A percentile compares a stretch with the other conserved stretches of the same genome.
phyloP scores from a whole-genome alignment of 2,797 vertebrate species.

The Rhincodon typus region DNA sequence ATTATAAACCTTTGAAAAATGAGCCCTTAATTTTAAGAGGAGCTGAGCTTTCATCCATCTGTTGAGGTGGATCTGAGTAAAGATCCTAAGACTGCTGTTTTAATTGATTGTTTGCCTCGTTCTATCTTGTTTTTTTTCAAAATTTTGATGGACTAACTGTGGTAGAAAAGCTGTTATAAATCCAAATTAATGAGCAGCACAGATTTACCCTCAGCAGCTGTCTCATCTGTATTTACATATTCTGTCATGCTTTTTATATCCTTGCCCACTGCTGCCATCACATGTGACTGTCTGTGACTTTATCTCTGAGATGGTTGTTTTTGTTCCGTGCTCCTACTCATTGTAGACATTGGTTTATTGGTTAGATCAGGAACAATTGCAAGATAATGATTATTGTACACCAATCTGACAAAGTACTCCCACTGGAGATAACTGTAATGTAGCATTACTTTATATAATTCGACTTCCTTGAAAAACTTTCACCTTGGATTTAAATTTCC shows the following conservation, averaged over 20 bases:
- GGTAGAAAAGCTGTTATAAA: constrained; percentile 20
- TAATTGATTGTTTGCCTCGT: not conserved
- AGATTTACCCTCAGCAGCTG: constrained; percentile 8
- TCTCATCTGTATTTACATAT: constrained; percentile 8
- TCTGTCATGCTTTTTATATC: constrained; percentile 6
- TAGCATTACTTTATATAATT: constrained; percentile 58
- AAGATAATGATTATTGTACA: constrained; percentile 33
- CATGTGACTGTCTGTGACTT: constrained; percentile 17
- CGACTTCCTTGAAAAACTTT: constrained; percentile 67
- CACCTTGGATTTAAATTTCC: constrained; percentile 68
- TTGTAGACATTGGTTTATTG: constrained; percentile 14
- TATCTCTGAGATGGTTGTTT: not conserved
- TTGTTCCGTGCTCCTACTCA: not conserved
- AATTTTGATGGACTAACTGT: not conserved
- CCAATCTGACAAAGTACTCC: constrained; percentile 33
- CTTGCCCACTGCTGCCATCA: constrained; percentile 5
- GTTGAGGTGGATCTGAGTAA: not conserved
- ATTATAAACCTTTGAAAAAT: constrained; percentile 20
- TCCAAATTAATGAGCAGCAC: constrained; percentile 31
- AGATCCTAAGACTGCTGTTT: not conserved
- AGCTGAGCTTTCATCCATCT: not conserved
- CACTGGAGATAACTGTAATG: constrained; percentile 66
- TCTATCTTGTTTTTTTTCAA: not conserved
- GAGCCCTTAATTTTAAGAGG: constrained; percentile 4
- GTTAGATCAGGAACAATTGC: constrained; percentile 33